Percentiles rank a stretch among this genome's conserved stretches.
phyloP scores from a whole-genome alignment of 2,888 invertebrate genomes.

The Melinaea menophilus region DNA sequence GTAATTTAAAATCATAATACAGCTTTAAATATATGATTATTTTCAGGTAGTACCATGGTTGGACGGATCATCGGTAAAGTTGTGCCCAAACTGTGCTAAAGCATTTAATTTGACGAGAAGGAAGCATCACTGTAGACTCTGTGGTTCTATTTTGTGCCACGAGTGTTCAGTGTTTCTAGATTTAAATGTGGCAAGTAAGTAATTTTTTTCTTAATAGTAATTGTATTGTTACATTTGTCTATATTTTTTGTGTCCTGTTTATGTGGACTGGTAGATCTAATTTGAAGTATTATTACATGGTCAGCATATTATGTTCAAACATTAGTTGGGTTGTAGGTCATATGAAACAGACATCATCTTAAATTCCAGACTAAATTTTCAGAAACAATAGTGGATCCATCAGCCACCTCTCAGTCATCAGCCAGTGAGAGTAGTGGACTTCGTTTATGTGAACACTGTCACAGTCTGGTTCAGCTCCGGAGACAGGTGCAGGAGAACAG shows the following conservation, averaged over 20 bases:
- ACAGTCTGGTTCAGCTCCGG: conserved; percentile 88
- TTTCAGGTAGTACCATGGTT: conserved; percentile 91
- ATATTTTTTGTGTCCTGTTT: background rate
- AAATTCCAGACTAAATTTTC: conserved; percentile 27
- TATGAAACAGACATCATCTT: no score
- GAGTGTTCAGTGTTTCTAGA: conserved; percentile 93
- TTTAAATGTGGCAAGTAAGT: conserved; percentile 86
- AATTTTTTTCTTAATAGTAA: background rate
- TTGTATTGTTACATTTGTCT: background rate
- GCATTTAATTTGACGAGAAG: conserved; percentile 91
- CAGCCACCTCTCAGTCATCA: conserved; percentile 55
- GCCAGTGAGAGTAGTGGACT: conserved; percentile 78
- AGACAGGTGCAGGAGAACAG: conserved; percentile 88
- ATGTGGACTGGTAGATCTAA: no score
- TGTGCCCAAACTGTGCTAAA: conserved; percentile 95
- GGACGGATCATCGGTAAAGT: conserved; percentile 91
- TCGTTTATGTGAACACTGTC: conserved; percentile 86
- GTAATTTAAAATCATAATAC: background rate
- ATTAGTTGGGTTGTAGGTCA: no score
- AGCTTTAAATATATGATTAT: background rate
- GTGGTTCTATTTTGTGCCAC: conserved; percentile 95
- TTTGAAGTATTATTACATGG: no score
- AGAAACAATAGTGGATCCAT: conserved; percentile 73
- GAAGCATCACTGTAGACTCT: conserved; percentile 97
- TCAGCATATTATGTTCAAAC: no score